Evolutionary conservation across 2,797 vertebrate species (phyloP), one percentile per base, ranked within the genome.

Genomic region (Tenualosa thibaudeaui): DNA sequence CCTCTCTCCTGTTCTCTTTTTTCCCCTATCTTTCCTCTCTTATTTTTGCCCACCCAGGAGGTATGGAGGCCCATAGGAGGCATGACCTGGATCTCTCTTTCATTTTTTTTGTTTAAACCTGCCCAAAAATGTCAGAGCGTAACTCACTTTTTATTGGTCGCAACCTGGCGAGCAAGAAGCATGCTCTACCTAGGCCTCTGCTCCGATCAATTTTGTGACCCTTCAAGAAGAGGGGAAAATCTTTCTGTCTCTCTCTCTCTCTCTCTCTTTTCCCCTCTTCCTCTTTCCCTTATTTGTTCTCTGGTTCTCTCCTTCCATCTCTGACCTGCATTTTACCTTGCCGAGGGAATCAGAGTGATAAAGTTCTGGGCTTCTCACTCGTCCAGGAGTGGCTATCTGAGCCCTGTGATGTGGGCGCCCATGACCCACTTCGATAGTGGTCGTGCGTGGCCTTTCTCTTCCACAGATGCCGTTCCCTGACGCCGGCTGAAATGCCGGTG

Each of bases 31-130:
- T 78, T 43, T 60, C 37, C 65, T 84, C 65, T 62, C 37, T 40
- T 75, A 19, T 40, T 75, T 43, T 75, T 84, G 82, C 81, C 82
- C 85, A 87, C 75, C 31, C 85, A 85, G 31, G 51, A 75, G 68
- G 37, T 75, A 75, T 40, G 37, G 15, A 75, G 37, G 37, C 68
- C 31, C 31, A 75, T 31, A 62, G 58, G 8, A 68, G 24, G 65
- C 37, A 37, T 75, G 37, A 75, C 68, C 81, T 82, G 56, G 54
- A 82, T 37, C 49, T 49, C 50, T 81, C 46, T 68, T 15, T 82
- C 17, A 58, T 60, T 17, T 43, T 81, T 58, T 46, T 82, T 50
- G 12, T 86, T 78, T 62, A 68, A 82, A 84, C 86, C 62, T 60
- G 81, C 62, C 19, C 43, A 83, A 81, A 56, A 10, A 56, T 81